Conservation (phyloP, 2,797 vertebrate species). For the Linurgus olivaceus region DNA sequence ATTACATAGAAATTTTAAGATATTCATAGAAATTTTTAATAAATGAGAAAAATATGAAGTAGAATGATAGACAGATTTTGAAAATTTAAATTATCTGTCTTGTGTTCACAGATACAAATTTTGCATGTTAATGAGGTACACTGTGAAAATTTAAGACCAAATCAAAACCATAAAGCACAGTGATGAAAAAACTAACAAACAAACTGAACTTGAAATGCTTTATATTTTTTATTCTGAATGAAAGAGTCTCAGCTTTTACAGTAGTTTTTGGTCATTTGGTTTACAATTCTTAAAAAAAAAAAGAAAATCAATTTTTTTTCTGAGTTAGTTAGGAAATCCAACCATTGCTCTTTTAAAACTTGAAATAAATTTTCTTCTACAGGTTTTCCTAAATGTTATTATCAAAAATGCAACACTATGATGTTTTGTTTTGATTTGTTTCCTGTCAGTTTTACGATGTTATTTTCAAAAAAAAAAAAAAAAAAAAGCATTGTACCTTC, state of each 20-base stretch:
- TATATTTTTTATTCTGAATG: background rate
- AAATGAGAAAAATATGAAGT: background rate
- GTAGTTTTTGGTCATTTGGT: background rate
- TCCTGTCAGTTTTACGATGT: background rate
- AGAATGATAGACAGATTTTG: background rate
- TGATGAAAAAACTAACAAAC: fast-evolving
- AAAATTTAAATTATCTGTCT: background rate
- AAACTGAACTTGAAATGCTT: fast-evolving
- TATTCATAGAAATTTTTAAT: background rate
- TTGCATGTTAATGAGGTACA: fast-evolving
- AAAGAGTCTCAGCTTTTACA: background rate
- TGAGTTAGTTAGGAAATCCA: background rate
- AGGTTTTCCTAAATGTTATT: background rate
- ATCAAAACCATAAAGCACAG: background rate
- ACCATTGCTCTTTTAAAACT: fast-evolving
- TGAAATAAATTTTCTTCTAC: background rate
- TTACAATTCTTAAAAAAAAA: fast-evolving
- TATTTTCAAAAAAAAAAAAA: background rate
- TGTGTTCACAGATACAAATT: background rate
- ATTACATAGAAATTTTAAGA: background rate
- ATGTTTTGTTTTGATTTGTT: background rate
- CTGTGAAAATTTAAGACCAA: background rate
- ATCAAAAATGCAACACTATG: background rate
- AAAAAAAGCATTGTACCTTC: background rate
- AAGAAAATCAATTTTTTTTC: background rate